These are phyloP conservation scores for Machaerirhynchus nigripectus DNA, from an alignment of 2,113 vertebrate genomes.

Conservation along the genomic window DNA sequence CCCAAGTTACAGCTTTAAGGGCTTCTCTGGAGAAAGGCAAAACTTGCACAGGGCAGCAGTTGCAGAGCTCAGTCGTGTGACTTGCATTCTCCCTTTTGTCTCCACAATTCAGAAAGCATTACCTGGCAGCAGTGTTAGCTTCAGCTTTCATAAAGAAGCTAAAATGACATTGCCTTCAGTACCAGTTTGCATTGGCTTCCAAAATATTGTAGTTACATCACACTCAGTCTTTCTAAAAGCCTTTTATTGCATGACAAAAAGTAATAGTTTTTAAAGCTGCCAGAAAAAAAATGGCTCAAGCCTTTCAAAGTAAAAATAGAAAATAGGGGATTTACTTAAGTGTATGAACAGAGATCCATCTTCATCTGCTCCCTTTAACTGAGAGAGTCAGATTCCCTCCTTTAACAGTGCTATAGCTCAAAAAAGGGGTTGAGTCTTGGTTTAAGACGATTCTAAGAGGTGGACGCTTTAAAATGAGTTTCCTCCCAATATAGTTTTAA, in stretches of 20 bases:
- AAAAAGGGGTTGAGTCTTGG: background rate
- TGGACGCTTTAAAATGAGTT: background rate
- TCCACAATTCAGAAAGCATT: background rate
- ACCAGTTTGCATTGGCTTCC: background rate
- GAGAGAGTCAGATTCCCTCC: background rate
- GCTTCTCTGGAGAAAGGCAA: background rate
- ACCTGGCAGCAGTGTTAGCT: background rate
- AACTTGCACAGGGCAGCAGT: background rate
- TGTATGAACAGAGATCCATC: background rate
- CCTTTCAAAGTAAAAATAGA: background rate
- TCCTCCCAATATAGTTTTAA: background rate
- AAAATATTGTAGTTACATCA: background rate
- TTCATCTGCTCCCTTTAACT: background rate
- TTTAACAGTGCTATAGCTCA: background rate
- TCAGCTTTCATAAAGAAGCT: background rate
- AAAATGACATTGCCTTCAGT: background rate
- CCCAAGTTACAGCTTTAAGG: background rate
- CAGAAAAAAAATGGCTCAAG: background rate
- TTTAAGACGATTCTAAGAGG: background rate
- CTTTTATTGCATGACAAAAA: background rate
- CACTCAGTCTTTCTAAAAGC: background rate
- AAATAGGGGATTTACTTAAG: background rate
- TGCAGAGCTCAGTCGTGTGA: background rate
- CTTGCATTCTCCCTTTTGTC: background rate
- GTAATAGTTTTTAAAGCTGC: background rate